Percentiles rank a stretch among this genome's conserved stretches.
phyloP scores from a whole-genome alignment of 2,797 vertebrate genomes.

The Artibeus jamaicensis region DNA sequence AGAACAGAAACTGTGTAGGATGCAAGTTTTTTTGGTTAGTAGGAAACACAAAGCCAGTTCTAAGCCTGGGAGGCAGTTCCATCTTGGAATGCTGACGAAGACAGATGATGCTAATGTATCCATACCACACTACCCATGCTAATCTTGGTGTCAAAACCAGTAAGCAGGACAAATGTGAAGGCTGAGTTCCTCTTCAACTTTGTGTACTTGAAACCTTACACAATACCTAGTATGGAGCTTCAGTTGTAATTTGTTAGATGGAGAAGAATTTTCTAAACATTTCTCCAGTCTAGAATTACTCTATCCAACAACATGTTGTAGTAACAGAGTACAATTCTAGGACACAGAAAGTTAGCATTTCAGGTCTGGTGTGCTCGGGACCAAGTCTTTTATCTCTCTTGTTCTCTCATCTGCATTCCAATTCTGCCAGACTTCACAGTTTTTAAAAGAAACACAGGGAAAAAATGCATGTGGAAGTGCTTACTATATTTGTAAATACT shows the following conservation, averaged over 20 bases:
- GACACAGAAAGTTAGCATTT: neutral
- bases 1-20: neutral
- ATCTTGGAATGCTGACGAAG: neutral
- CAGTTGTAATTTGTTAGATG: neutral
- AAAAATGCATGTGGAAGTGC: conserved; percentile 16
- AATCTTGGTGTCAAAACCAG: neutral
- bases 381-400: neutral
- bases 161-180: neutral
- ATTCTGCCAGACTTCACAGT: neutral
- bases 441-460: neutral
- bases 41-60: neutral
- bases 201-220: neutral
- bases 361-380: neutral
- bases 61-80: neutral
- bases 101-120: neutral
- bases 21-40: neutral
- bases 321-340: neutral
- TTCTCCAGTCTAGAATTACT: neutral
- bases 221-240: neutral
- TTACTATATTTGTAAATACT: conserved; percentile 27
- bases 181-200: neutral
- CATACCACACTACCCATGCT: neutral
- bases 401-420: neutral
- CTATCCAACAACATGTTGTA: neutral
- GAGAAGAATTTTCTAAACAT: neutral